Evolutionary conservation across 1,140 invertebrate genomes (phyloP).

Genomic region (Tetragonula clypearis): DNA sequence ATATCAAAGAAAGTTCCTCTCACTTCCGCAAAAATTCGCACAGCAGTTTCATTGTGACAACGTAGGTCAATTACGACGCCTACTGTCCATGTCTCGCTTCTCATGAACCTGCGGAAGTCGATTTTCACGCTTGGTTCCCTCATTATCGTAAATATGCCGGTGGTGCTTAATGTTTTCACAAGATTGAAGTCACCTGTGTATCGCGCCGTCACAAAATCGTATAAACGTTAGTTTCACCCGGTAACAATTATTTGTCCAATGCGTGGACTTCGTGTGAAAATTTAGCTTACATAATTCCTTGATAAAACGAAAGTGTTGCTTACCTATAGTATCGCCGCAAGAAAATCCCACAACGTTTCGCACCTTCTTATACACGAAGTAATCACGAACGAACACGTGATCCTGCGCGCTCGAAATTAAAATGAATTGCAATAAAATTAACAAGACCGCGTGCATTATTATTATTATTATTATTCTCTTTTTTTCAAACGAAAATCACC

Average conservation of each 20-base stretch:
- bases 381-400: constrained; percentile 62
- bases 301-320: background rate
- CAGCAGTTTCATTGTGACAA: constrained; percentile 54
- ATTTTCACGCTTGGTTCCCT: constrained; percentile 42
- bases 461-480: background rate
- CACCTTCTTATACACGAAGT: constrained; percentile 65
- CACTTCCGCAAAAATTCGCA: constrained; percentile 62
- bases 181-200: constrained; percentile 62
- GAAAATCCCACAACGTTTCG: constrained; percentile 68
- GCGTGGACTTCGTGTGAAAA: background rate
- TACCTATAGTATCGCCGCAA: constrained; percentile 63
- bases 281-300: background rate
- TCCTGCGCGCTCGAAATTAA: constrained; percentile 25
- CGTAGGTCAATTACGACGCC: constrained; percentile 67
- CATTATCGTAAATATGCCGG: constrained; percentile 61
- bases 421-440: constrained; percentile 9
- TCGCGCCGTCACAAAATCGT: background rate
- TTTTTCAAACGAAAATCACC: background rate
- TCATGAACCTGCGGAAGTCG: constrained; percentile 55
- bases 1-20: background rate
- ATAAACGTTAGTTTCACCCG: background rate
- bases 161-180: constrained; percentile 58
- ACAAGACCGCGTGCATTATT: background rate
- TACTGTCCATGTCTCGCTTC: constrained; percentile 45
- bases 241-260: background rate